Evolutionary conservation across 2,113 vertebrate species (phyloP).

Genomic region (Oreocharis arfaki): DNA sequence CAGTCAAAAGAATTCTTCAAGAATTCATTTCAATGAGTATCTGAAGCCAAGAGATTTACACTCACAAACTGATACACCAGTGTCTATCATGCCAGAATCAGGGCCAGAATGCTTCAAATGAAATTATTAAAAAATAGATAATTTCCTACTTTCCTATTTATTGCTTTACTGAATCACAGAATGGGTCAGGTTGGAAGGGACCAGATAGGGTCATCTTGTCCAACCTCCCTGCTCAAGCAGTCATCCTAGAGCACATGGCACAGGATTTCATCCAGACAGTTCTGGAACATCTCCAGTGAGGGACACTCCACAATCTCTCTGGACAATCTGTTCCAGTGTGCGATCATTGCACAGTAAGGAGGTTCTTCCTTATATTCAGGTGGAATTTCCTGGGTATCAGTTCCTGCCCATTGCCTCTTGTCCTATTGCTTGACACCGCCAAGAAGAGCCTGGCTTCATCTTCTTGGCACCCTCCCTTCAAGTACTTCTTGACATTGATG

Average conservation of each 20-base stretch:
- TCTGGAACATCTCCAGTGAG: not conserved
- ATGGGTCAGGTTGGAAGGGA: not conserved
- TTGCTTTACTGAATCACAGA: not conserved
- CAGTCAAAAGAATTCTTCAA: not conserved
- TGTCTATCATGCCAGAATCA: not conserved
- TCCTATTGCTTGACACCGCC: not conserved
- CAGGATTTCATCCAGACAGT: not conserved
- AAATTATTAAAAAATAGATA: not conserved
- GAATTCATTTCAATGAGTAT: not conserved
- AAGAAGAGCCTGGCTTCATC: not conserved
- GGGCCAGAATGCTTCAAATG: not conserved
- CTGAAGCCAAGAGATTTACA: not conserved
- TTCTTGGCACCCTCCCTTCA: not conserved
- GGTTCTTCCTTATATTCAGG: not conserved
- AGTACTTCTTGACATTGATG: not conserved
- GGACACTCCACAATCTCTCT: not conserved
- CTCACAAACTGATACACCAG: not conserved
- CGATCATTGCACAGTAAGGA: rapidly evolving
- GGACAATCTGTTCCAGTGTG: not conserved
- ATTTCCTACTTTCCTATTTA: not conserved
- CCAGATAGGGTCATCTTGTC: not conserved
- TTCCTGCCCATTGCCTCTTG: not conserved
- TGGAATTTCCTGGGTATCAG: not conserved
- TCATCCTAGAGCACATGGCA: not conserved
- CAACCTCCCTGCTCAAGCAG: not conserved